Conservation (phyloP, 2,113 vertebrate genomes). For the Pongo abelii region DNA sequence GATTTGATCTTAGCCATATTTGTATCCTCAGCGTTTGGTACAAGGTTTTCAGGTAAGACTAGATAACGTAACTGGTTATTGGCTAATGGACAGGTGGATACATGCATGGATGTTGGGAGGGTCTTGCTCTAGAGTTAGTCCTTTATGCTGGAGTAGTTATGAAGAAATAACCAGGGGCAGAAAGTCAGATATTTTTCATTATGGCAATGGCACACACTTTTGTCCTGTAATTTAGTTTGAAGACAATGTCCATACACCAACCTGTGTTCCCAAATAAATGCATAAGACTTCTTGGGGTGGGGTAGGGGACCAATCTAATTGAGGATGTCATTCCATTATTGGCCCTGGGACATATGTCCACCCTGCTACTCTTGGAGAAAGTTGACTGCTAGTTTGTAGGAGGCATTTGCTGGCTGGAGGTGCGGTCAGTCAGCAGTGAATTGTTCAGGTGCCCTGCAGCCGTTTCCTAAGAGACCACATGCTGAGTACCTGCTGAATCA, state of each 20-base stretch:
- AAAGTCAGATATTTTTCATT: background rate
- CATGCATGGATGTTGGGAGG: background rate
- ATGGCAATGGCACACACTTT: background rate
- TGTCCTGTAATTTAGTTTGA: background rate
- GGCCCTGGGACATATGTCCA: background rate
- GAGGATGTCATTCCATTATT: background rate
- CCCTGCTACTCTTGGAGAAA: background rate
- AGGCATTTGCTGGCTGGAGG: constrained; percentile 6
- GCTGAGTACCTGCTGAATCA: constrained; percentile 69
- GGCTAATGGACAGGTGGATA: background rate
- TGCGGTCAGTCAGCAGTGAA: constrained; percentile 4
- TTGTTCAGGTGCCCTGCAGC: background rate
- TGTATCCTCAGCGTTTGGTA: background rate
- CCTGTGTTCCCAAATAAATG: background rate
- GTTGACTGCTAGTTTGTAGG: background rate
- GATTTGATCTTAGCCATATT: background rate
- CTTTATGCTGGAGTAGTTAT: background rate
- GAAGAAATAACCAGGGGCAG: constrained; percentile 1
- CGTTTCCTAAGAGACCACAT: constrained; percentile 65
- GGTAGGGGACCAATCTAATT: background rate
- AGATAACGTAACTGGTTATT: background rate
- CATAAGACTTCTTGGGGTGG: background rate
- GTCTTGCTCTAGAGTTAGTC: background rate
- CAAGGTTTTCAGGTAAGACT: background rate
- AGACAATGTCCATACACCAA: background rate